These are phyloP conservation scores for Drosophila peninsularis DNA, from an alignment of 2,888 invertebrate genomes.

Conservation along the genomic window DNA sequence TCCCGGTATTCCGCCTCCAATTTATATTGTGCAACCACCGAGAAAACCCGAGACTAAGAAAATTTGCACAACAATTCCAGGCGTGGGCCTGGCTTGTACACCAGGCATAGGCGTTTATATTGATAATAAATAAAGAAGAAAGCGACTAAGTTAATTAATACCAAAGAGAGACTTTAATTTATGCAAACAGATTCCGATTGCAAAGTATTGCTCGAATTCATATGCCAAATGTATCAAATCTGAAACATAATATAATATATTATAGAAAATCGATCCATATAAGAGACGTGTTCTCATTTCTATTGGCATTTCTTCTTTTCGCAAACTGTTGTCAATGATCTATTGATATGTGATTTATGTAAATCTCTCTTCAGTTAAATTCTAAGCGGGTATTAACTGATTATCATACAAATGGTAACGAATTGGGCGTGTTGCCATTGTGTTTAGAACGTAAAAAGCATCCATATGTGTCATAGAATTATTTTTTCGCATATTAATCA, in stretches of 20 bases:
- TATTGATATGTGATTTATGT: neutral
- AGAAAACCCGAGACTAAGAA: neutral
- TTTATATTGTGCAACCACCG: neutral
- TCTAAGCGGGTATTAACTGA: constrained; percentile 20
- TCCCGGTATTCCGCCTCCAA: neutral
- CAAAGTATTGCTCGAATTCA: too few relatives aligned
- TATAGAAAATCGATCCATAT: neutral
- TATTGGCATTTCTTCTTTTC: neutral
- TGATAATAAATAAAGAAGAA: constrained; percentile 1
- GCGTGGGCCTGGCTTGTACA: constrained; percentile 1
- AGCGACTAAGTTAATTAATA: neutral
- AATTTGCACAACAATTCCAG: constrained; percentile 14
- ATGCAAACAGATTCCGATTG: neutral
- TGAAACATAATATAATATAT: neutral
- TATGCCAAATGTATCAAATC: too few relatives aligned
- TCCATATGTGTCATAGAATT: neutral
- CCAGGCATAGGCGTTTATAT: neutral
- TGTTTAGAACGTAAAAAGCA: neutral
- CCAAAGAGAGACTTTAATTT: neutral
- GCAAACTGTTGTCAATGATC: neutral
- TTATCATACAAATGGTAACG: constrained; percentile 18
- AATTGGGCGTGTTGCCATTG: neutral
- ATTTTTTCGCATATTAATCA: constrained; percentile 1
- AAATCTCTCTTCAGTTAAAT: neutral
- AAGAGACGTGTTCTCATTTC: constrained; percentile 1